Percentiles rank a stretch among this genome's conserved stretches.
Evolutionary conservation across 2,797 vertebrate genomes (phyloP).

Genomic region (Myripristis jacobus): DNA sequence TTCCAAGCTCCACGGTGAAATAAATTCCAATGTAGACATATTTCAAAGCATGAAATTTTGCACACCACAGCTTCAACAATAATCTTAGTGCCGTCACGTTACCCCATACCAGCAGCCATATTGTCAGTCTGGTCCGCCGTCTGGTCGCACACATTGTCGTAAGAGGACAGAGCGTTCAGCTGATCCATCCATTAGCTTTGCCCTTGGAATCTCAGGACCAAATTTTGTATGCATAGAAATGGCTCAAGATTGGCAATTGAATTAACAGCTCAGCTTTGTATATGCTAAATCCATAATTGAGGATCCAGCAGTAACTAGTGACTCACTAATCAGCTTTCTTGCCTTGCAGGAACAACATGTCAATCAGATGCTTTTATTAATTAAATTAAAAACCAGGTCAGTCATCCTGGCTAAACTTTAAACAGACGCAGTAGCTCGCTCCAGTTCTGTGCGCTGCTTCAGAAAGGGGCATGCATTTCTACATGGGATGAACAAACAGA

Average conservation of each 20-base stretch:
- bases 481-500: background rate
- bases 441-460: background rate
- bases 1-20: conserved; percentile 1
- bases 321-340: conserved; percentile 66
- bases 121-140: too few relatives aligned
- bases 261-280: conserved; percentile 58
- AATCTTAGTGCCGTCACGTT: background rate
- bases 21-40: conserved; percentile 6
- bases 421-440: conserved; percentile 18
- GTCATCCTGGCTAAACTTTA: conserved; percentile 16
- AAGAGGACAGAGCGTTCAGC: conserved; percentile 17
- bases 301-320: conserved; percentile 40
- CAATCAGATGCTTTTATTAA: conserved; percentile 60
- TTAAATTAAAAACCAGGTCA: conserved; percentile 47
- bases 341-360: conserved; percentile 59
- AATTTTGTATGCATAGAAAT: conserved; percentile 59
- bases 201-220: conserved; percentile 62
- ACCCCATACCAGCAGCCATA: background rate
- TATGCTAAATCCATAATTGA: conserved; percentile 64
- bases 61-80: background rate
- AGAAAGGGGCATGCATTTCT: background rate
- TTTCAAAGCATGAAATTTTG: conserved; percentile 12
- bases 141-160: background rate
- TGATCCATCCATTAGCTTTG: conserved; percentile 9
- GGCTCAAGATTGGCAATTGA: conserved; percentile 45